A percentile compares a stretch with the other conserved stretches of the same genome.
Evolutionary conservation across 2,113 vertebrate genomes (phyloP).

Genomic region (Prinia subflava): DNA sequence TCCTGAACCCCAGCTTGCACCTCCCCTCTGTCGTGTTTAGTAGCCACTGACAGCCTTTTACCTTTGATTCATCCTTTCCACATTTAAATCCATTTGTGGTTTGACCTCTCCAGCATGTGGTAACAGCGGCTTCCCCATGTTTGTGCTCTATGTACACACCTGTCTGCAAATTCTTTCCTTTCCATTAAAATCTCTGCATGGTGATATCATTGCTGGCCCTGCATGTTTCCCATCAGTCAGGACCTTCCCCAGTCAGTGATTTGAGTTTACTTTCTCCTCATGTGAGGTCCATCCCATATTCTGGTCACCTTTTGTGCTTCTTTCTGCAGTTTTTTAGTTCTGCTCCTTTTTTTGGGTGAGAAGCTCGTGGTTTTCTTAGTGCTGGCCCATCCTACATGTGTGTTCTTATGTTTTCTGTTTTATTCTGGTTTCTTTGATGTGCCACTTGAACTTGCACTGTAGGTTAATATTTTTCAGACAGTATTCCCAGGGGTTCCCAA

Average conservation of each 20-base stretch:
- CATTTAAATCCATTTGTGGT: not conserved
- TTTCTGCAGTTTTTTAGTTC: not conserved
- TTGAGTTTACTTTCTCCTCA: not conserved
- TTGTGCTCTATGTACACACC: not conserved
- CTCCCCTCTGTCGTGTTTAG: not conserved
- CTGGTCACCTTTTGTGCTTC: not conserved
- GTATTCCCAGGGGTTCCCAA: not conserved
- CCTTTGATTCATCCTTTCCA: not conserved
- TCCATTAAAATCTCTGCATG: not conserved
- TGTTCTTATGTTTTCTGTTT: not conserved
- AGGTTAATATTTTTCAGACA: not conserved
- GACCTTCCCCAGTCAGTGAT: not conserved
- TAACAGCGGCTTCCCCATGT: not conserved
- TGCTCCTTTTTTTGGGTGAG: not conserved
- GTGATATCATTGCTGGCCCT: not conserved
- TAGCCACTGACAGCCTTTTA: not conserved
- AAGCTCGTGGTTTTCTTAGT: rapidly evolving
- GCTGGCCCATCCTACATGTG: not conserved
- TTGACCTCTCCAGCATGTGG: not conserved
- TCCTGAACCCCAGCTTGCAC: not conserved
- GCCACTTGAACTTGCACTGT: not conserved
- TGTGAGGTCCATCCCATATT: not conserved
- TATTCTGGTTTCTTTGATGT: not conserved
- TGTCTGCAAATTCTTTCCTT: not conserved
- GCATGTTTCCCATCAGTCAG: not conserved